Evolutionary conservation across 2,888 invertebrate genomes (phyloP).

Genomic region (Thymelicus lineola): DNA sequence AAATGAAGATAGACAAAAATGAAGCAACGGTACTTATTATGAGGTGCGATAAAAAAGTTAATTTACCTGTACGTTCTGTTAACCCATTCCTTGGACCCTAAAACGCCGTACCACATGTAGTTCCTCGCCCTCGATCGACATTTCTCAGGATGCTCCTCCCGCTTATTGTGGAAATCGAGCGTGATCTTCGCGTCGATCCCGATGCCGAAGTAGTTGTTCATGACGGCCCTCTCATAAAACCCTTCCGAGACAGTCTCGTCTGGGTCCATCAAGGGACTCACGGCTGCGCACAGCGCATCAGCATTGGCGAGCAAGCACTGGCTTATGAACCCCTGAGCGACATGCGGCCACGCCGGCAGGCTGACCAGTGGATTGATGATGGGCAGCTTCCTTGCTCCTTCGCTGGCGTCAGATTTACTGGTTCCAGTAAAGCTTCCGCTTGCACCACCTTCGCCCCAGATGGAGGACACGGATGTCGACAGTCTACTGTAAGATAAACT

Average conservation of each 20-base stretch:
- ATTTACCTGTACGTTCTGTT: constrained; percentile 94
- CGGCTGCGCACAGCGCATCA: constrained; percentile 97
- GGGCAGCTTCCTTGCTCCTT: constrained; percentile 89
- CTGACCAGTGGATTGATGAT: constrained; percentile 96
- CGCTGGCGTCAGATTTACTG: constrained; percentile 79
- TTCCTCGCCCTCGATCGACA: constrained; percentile 97
- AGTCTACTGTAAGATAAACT: constrained; percentile 61
- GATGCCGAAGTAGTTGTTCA: constrained; percentile 99
- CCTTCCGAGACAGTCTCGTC: constrained; percentile 95
- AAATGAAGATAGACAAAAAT: too few relatives aligned
- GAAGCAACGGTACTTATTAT: too few relatives aligned
- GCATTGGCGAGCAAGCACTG: constrained; percentile 98
- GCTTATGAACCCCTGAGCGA: constrained; percentile 94
- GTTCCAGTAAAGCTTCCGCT: constrained; percentile 49
- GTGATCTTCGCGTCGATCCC: constrained; percentile 99
- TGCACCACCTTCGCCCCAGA: constrained; percentile 77
- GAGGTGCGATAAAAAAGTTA: neutral
- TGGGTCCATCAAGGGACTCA: constrained; percentile 97
- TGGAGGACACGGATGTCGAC: constrained; percentile 81
- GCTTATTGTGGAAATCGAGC: constrained; percentile 97
- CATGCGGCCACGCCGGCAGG: constrained; percentile 94
- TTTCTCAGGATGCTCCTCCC: constrained; percentile 98
- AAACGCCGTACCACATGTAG: constrained; percentile 97
- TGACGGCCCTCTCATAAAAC: constrained; percentile 96
- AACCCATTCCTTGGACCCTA: constrained; percentile 91